Conservation (phyloP, 2,888 invertebrate species). For the Dasysyrphus albostriatus region DNA sequence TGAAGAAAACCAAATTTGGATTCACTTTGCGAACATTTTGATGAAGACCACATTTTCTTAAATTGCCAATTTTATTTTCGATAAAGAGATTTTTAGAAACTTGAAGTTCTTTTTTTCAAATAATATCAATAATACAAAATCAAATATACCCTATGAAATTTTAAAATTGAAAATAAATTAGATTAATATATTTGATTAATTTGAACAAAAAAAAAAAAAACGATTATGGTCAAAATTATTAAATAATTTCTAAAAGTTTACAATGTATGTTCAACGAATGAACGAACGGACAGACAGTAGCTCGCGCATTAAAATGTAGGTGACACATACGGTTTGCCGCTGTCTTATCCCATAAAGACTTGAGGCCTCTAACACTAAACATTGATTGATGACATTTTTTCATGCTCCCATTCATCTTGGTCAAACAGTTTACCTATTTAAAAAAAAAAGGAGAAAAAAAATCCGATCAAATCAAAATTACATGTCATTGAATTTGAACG, state of each 20-base stretch:
- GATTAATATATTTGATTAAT: background rate
- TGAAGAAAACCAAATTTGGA: no score
- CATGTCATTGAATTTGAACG: slow-evolving; percentile 66
- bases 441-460: slow-evolving; percentile 49
- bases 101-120: no score
- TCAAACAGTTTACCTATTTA: slow-evolving; percentile 35
- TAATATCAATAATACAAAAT: no score
- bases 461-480: slow-evolving; percentile 69
- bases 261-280: slow-evolving; percentile 32
- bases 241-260: slow-evolving; percentile 50
- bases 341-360: background rate
- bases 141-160: no score
- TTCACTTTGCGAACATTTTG: no score
- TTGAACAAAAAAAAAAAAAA: background rate
- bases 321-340: slow-evolving; percentile 48
- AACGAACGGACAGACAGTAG: slow-evolving; percentile 50
- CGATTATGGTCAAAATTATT: slow-evolving; percentile 60
- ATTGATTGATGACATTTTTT: slow-evolving; percentile 79
- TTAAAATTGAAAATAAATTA: no score
- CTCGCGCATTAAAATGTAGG: slow-evolving; percentile 45
- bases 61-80: no score
- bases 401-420: slow-evolving; percentile 65
- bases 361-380: slow-evolving; percentile 56
- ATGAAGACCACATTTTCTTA: no score
- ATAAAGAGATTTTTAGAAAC: no score